Evolutionary conservation across 2,888 invertebrate genomes (phyloP), one percentile per base, ranked within the genome.

Genomic region (Camptogramma bilineatum): DNA sequence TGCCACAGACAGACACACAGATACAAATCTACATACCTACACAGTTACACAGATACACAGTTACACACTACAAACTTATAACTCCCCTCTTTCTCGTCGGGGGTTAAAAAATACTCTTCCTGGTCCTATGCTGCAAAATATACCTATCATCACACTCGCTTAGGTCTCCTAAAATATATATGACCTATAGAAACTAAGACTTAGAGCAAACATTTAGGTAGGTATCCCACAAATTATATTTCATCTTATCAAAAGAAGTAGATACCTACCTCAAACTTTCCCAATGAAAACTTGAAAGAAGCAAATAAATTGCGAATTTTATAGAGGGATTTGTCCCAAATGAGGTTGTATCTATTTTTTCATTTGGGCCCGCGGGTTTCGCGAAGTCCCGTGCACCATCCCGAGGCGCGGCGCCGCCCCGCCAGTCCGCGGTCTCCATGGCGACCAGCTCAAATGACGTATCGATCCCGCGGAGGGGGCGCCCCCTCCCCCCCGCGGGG

Each of bases 361-460:
- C 81, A 87, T 86, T 86, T 82, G 86, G 80, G 80, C 77, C 79
- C 82, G 85, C 82, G 84, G 82, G 80, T 77, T 78, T 81, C 83
- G 84, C 83, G 83, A 82, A 83, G 86, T 82, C 84, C 85, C 86
- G 87, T 88, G 90, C 88, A 87, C 86, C 86, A 84, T 83, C 85
- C 85, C 87, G 88, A 87, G 90, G 90, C 87, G 90, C 88, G 88
- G 89, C 91, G 90, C 90, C 91, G 88, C 91, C 91, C 90, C 91
- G 91, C 91, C 90, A 82, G 86, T 87, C 90, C 93, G 92, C 92
- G 92, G 93, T 93, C 87, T 91, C 92, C 93, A 93, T 93, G 93
- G 92, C 89, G 89, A 93, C 93, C 92, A 85, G 90, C 92, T 92
- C 91, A 90, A 93, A 93, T 93, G 93, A 93, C 93, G 93, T 93